phyloP scores from a whole-genome alignment of 2,797 vertebrate species.

The Macrochelys suwanniensis region DNA sequence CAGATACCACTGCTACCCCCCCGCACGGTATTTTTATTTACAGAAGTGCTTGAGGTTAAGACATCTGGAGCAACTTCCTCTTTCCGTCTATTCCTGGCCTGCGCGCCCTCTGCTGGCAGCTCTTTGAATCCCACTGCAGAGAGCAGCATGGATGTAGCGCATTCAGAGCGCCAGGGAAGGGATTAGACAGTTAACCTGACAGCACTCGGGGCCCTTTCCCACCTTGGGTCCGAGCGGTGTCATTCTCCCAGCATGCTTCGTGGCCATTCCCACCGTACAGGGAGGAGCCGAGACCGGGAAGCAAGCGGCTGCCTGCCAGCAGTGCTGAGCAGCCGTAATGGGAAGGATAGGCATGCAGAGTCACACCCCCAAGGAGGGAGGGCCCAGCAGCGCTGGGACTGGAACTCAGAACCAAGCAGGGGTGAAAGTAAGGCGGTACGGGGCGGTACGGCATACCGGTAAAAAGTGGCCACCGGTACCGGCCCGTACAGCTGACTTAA shows the following conservation, averaged over 20 bases:
- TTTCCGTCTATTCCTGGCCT: not conserved
- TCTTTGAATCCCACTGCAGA: not conserved
- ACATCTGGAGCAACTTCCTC: not conserved
- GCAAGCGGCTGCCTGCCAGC: not conserved
- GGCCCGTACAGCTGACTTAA: too few relatives aligned
- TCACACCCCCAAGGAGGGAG: not conserved
- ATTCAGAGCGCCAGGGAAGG: not conserved
- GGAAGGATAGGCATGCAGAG: not conserved
- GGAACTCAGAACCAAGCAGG: not conserved
- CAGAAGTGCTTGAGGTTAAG: not conserved
- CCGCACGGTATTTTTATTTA: not conserved
- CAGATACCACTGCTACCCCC: too few relatives aligned
- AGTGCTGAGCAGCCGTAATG: not conserved
- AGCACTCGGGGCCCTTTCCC: not conserved
- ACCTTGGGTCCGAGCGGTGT: not conserved
- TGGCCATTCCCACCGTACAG: fast-evolving
- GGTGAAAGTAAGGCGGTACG: too few relatives aligned
- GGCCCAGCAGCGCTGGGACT: not conserved
- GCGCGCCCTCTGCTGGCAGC: not conserved
- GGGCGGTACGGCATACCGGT: too few relatives aligned
- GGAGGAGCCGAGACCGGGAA: not conserved
- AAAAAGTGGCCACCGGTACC: too few relatives aligned
- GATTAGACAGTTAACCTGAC: not conserved
- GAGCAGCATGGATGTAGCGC: not conserved
- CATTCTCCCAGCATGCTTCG: not conserved